Evolutionary conservation across 2,113 vertebrate species (phyloP).

Genomic region (Syngnathoides biaculeatus): DNA sequence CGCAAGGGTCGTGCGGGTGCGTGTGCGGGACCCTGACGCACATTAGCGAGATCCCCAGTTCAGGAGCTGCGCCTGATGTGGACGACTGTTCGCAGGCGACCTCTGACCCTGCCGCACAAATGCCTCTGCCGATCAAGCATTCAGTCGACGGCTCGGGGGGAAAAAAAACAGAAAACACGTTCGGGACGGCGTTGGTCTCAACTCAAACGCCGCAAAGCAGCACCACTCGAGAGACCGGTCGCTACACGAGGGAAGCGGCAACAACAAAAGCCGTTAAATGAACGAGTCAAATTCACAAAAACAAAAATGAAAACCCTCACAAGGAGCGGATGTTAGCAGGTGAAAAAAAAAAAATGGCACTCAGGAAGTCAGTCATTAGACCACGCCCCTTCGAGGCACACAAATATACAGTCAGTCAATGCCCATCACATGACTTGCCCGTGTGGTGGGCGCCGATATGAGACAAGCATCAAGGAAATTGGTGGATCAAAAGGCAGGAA

Average conservation of each 20-base stretch:
- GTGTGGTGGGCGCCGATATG: too few relatives aligned
- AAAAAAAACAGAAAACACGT: conserved; percentile 42
- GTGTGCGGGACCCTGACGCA: conserved; percentile 2
- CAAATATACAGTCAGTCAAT: too few relatives aligned
- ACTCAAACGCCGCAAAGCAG: background rate
- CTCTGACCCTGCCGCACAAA: conserved; percentile 60
- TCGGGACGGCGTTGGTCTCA: conserved; percentile 5
- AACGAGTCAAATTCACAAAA: too few relatives aligned
- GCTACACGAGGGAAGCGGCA: too few relatives aligned
- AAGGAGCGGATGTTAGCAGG: too few relatives aligned
- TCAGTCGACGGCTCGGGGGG: conserved; percentile 36
- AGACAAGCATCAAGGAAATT: background rate
- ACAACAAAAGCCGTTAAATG: too few relatives aligned
- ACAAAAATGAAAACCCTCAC: too few relatives aligned
- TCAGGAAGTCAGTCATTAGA: too few relatives aligned
- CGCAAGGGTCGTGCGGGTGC: background rate
- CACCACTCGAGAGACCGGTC: too few relatives aligned
- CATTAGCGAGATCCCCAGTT: conserved; percentile 38
- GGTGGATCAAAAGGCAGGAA: background rate
- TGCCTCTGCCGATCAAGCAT: conserved; percentile 66
- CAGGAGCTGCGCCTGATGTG: conserved; percentile 51
- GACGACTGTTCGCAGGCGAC: conserved; percentile 56
- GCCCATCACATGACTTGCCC: too few relatives aligned
- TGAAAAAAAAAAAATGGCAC: too few relatives aligned
- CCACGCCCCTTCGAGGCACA: too few relatives aligned